Base-by-base conservation (phyloP, 2,113 vertebrate genomes). In the Esox niger region DNA sequence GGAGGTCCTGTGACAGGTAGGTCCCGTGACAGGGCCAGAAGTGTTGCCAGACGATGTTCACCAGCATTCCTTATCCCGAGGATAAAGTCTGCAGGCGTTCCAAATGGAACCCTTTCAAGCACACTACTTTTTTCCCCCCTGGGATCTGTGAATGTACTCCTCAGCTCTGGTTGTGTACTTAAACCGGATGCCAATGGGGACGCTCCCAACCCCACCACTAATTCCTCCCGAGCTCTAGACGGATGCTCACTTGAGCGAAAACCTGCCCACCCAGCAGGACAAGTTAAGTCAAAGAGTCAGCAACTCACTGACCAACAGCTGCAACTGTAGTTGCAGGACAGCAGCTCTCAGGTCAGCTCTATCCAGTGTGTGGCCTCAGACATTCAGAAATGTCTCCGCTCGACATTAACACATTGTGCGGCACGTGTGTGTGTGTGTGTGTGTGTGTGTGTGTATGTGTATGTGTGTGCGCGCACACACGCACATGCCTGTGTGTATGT, bases 221-320 rank as follows among this genome's bases (percentile, higher is more conserved):
- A 62, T 81, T 74, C 43, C 60, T 77, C 58, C 31, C 71, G 73
- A 79, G 67, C 68, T 70, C 46, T 63, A 59, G 75, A 82, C 31
- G 71, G 77, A 79, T 77, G 80, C 68, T 78, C 73, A 54, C 69
- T 76, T 82, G 74, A 79, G 69, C 82, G 71, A 69, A 87, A 84
- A 84, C 52, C 57, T 79, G 79, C 75, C 52, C 67, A 66, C 74
- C 68, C 74, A 79, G 70, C 69, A 74, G 46, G 73, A 73, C 62
- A 67, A 78, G 73, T 79, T 82, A 86, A 82, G 76, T 79, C 71
- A 64, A 74, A 79, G 70, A 78, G 67, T 79, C 76, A 75, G 66
- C 59, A 71, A 23, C 65, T 25, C 57, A 70, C 62, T 56, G 77
- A 73, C 35, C 70, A 78, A 79, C 3, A 43, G 2, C n/a, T n/a